Percentiles rank a stretch among this genome's conserved stretches.
Conservation (phyloP, 1,140 invertebrate genomes). For the Tribolium madens region DNA sequence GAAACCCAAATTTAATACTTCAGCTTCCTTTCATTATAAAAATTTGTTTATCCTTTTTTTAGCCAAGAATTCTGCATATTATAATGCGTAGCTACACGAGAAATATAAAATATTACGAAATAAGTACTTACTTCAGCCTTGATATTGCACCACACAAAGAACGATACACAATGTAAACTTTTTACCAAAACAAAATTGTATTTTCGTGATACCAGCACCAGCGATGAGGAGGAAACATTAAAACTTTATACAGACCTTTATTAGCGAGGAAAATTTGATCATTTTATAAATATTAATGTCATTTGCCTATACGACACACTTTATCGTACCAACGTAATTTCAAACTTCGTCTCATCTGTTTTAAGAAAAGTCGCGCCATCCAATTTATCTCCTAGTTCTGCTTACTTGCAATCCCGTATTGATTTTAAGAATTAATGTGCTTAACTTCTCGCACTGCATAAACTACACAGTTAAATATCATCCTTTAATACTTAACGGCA, state of each 20-base stretch:
- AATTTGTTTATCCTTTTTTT: constrained; percentile 19
- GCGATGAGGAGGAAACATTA: constrained; percentile 10
- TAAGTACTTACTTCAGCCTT: constrained; percentile 19
- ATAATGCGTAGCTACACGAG: constrained; percentile 3
- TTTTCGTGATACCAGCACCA: constrained; percentile 16
- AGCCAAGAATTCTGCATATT: constrained; percentile 14
- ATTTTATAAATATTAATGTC: constrained; percentile 37
- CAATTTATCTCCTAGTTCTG: constrained; percentile 29
- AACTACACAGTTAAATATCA: constrained; percentile 13
- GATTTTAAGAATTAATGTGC: constrained; percentile 36
- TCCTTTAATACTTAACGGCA: neutral
- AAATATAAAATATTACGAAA: constrained; percentile 28
- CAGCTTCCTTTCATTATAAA: constrained; percentile 7
- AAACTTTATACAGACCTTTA: constrained; percentile 34
- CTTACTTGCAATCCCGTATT: constrained; percentile 21
- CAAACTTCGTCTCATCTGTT: constrained; percentile 17
- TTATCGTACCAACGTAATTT: constrained; percentile 23
- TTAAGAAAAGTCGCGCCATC: constrained; percentile 17
- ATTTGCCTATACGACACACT: constrained; percentile 5
- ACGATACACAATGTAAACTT: constrained; percentile 30
- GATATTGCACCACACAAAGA: constrained; percentile 32
- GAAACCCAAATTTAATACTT: constrained; percentile 8
- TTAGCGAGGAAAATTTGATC: constrained; percentile 24
- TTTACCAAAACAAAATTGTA: constrained; percentile 37
- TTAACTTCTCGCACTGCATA: constrained; percentile 17